Conservation (phyloP, 2,888 invertebrate genomes). For the Minunthozetes semirufus region DNA sequence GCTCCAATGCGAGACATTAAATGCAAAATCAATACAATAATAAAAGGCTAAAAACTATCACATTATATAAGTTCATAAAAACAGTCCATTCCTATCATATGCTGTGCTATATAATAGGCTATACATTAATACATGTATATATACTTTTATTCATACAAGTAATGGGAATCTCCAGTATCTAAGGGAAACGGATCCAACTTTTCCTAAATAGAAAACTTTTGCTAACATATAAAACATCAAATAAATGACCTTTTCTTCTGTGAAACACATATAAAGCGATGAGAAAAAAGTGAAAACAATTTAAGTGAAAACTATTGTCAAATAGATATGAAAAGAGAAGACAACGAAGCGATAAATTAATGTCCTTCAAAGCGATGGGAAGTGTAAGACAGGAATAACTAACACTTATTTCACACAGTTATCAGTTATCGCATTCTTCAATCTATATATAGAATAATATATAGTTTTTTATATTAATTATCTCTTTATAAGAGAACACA, state of each 20-base stretch:
- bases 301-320: not conserved
- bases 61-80: not conserved
- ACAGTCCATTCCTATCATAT: not conserved
- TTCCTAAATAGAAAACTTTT: not conserved
- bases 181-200: not conserved
- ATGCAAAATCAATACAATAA: slow-evolving; percentile 13
- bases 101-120: too few relatives aligned
- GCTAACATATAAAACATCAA: not conserved
- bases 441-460: slow-evolving; percentile 7
- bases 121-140: too few relatives aligned
- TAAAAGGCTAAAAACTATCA: not conserved
- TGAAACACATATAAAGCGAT: not conserved
- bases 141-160: not conserved
- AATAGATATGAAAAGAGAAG: not conserved
- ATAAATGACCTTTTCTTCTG: not conserved
- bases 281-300: slow-evolving; percentile 11
- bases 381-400: slow-evolving; percentile 1
- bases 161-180: not conserved
- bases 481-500: not conserved
- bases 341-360: slow-evolving; percentile 12
- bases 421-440: not conserved
- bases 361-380: not conserved
- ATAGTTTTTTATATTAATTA: slow-evolving; percentile 7
- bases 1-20: slow-evolving; percentile 3
- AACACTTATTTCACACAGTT: not conserved